A percentile compares a stretch with the other conserved stretches of the same genome.
Evolutionary conservation across 2,113 vertebrate species (phyloP).

Genomic region (Tragulus kanchil): DNA sequence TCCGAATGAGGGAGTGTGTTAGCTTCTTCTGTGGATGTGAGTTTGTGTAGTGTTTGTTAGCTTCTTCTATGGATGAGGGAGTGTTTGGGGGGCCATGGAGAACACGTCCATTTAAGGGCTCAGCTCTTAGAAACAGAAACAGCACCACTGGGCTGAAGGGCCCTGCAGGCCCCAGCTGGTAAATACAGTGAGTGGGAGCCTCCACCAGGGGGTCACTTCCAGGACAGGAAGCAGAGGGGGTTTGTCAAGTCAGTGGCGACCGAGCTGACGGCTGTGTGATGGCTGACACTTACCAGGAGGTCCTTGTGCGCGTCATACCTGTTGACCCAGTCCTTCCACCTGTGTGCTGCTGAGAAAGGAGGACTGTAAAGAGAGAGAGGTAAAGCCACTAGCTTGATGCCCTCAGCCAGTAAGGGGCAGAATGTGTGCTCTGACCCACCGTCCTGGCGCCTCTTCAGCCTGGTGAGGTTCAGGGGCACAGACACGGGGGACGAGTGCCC

Average conservation of each 20-base stretch:
- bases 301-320: neutral
- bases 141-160: neutral
- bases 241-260: neutral
- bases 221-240: neutral
- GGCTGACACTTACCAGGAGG: neutral
- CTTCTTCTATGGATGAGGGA: fast-evolving
- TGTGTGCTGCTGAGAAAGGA: neutral
- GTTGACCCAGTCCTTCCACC: neutral
- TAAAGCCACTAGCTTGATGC: neutral
- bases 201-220: neutral
- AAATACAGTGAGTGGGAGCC: neutral
- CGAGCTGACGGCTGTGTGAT: fast-evolving
- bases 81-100: fast-evolving
- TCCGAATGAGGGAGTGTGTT: fast-evolving
- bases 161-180: fast-evolving
- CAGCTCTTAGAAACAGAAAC: neutral
- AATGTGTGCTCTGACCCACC: too few species aligned
- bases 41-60: fast-evolving
- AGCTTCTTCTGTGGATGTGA: fast-evolving
- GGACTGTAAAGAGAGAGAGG: neutral
- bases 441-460: neutral
- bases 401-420: neutral
- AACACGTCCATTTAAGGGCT: neutral
- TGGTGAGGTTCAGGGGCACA: too few species aligned
- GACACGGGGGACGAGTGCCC: neutral